Evolutionary conservation across 2,113 vertebrate species (phyloP).

Genomic region (Panurus biarmicus): DNA sequence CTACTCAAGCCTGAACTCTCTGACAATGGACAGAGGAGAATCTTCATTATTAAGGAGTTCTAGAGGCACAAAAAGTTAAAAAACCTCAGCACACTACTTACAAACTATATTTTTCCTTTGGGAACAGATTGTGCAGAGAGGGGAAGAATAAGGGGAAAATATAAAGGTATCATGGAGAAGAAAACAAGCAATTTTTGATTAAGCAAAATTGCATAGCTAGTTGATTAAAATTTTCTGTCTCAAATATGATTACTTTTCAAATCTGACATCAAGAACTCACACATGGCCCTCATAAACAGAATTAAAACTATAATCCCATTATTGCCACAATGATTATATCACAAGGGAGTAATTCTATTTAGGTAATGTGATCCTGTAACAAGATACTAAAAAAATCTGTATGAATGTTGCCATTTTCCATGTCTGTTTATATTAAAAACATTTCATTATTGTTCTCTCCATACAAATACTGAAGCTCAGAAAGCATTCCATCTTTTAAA

Average conservation of each 20-base stretch:
- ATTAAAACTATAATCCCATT: slow-evolving; percentile 42
- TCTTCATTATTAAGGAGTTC: not conserved
- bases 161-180: not conserved
- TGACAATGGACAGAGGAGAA: not conserved
- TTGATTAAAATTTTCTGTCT: slow-evolving; percentile 26
- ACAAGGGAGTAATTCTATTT: slow-evolving; percentile 12
- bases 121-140: not conserved
- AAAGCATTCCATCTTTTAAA: slow-evolving; percentile 13
- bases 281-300: slow-evolving; percentile 33
- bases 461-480: not conserved
- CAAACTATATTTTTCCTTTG: not conserved
- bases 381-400: slow-evolving; percentile 33
- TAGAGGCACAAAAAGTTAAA: not conserved
- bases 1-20: not conserved
- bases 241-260: slow-evolving; percentile 17
- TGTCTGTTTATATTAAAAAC: slow-evolving; percentile 42
- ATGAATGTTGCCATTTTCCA: slow-evolving; percentile 20
- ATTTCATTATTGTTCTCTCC: slow-evolving; percentile 32
- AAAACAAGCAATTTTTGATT: not conserved
- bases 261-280: slow-evolving; percentile 27
- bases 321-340: slow-evolving; percentile 33
- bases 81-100: not conserved
- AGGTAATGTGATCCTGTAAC: slow-evolving; percentile 45
- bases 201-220: not conserved
- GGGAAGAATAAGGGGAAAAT: not conserved